Percentiles rank a stretch among this genome's conserved stretches.
Conservation (phyloP, 2,113 vertebrate species). For the Arothron firmamentum region DNA sequence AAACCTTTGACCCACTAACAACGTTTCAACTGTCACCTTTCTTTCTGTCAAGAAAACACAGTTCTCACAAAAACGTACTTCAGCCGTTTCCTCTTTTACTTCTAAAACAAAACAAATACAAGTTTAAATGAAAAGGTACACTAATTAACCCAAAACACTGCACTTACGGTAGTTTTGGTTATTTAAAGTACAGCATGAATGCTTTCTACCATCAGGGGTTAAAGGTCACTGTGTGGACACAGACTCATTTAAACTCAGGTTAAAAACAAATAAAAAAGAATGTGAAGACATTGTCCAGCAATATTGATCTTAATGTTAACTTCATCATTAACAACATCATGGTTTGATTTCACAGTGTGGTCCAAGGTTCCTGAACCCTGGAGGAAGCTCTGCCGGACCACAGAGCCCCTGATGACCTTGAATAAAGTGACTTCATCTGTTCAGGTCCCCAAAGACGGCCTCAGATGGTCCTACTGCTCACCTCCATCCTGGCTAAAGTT, state of each 20-base stretch:
- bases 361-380: not conserved
- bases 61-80: too few relatives aligned
- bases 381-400: not conserved
- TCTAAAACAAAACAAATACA: too few relatives aligned
- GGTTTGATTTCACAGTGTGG: constrained; percentile 36
- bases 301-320: constrained; percentile 27
- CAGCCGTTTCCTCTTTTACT: too few relatives aligned
- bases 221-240: constrained; percentile 29
- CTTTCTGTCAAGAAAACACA: too few relatives aligned
- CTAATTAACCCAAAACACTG: too few relatives aligned
- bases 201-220: constrained; percentile 1
- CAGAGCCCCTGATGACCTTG: not conserved
- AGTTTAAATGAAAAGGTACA: too few relatives aligned
- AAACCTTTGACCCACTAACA: too few relatives aligned
- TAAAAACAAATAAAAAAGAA: constrained; percentile 12
- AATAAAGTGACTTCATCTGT: too few relatives aligned
- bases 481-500: constrained; percentile 51
- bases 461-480: not conserved
- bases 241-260: constrained; percentile 46
- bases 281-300: constrained; percentile 55
- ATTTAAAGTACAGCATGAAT: too few relatives aligned
- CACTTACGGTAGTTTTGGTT: too few relatives aligned
- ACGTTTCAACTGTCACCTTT: too few relatives aligned
- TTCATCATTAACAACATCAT: constrained; percentile 7
- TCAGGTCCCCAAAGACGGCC: too few relatives aligned